phyloP scores from a whole-genome alignment of 2,888 invertebrate genomes.

The Tenodera sinensis region DNA sequence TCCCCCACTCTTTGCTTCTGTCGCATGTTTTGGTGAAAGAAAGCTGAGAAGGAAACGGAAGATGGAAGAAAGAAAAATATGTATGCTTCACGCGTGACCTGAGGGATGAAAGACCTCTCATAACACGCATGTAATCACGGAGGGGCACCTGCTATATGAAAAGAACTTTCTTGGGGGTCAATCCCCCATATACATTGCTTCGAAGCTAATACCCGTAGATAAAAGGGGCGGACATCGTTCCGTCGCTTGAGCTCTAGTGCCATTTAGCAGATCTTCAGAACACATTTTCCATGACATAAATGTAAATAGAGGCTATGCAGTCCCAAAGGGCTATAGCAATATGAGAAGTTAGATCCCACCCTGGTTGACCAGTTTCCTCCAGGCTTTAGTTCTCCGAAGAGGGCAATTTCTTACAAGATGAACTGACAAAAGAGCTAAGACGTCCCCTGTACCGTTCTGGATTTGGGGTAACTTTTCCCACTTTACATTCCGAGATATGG shows the following conservation, averaged over 20 bases:
- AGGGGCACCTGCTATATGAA: neutral
- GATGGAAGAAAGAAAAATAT: neutral
- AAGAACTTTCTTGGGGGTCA: neutral
- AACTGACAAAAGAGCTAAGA: neutral
- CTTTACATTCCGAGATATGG: too few species aligned
- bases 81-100: neutral
- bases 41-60: neutral
- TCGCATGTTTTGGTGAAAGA: neutral
- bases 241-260: neutral
- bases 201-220: neutral
- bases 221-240: neutral
- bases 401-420: too few species aligned
- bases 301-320: neutral
- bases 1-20: neutral
- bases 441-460: neutral
- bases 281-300: neutral
- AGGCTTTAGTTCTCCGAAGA: too few species aligned
- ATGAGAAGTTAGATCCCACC: too few species aligned
- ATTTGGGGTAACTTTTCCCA: neutral
- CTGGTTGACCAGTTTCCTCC: neutral
- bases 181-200: neutral
- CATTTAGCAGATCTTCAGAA: neutral
- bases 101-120: neutral
- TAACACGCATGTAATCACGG: neutral
- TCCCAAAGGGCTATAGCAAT: neutral